Evolutionary conservation across 2,888 invertebrate genomes (phyloP).

Genomic region (Phengaris arion): DNA sequence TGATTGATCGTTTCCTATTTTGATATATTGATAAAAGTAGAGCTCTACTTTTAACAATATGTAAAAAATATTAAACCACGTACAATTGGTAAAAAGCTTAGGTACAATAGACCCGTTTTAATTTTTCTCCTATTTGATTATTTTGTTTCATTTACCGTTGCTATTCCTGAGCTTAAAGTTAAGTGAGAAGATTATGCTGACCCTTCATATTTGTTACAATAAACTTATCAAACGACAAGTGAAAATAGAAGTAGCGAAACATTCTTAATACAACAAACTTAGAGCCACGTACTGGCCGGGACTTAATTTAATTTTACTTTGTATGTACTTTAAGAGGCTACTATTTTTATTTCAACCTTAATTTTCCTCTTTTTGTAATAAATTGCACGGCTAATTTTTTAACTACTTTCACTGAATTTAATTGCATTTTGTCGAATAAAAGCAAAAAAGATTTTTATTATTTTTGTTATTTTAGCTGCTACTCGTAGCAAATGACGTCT

Average conservation of each 20-base stretch:
- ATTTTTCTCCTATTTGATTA: not conserved
- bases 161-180: not conserved
- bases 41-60: too few species aligned
- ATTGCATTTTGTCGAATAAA: conserved; percentile 4
- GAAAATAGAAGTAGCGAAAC: conserved; percentile 20
- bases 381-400: conserved; percentile 26
- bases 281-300: conserved; percentile 24
- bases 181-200: not conserved
- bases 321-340: conserved; percentile 11
- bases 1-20: too few species aligned
- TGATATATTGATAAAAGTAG: too few species aligned
- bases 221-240: conserved; percentile 1
- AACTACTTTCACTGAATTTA: conserved; percentile 11
- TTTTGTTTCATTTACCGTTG: not conserved
- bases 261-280: conserved; percentile 18
- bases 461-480: not conserved
- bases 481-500: not conserved
- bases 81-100: too few species aligned
- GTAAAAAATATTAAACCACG: too few species aligned
- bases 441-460: not conserved
- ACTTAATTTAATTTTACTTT: conserved; percentile 25
- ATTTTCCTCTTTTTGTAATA: conserved; percentile 21
- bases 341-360: conserved; percentile 28
- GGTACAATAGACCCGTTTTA: not conserved
- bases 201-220: not conserved